Evolutionary conservation across 2,797 vertebrate species (phyloP).

Genomic region (Scolopax bukidnonensis): DNA sequence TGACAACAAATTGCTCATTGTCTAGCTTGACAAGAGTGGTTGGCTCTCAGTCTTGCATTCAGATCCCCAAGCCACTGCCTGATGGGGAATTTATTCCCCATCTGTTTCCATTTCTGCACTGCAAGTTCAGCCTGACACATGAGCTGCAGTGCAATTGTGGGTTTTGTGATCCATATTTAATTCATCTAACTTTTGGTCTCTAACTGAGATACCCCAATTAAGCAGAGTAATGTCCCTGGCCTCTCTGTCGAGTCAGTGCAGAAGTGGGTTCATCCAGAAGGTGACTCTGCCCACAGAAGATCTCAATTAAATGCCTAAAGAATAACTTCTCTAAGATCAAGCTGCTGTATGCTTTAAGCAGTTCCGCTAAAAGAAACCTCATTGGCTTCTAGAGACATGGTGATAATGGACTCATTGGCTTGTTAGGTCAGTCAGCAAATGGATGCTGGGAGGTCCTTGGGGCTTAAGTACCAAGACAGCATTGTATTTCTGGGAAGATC

Average conservation of each 20-base stretch:
- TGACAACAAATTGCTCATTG: conserved; percentile 25
- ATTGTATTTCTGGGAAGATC: conserved; percentile 27
- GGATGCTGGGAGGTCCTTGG: conserved; percentile 1
- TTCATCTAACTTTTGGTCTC: not conserved
- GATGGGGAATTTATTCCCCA: conserved; percentile 2
- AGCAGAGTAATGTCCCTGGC: not conserved
- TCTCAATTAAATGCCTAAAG: conserved; percentile 30
- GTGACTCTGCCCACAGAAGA: not conserved
- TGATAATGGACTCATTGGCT: conserved; percentile 43
- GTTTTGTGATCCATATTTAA: conserved; percentile 33
- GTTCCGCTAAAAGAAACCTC: not conserved
- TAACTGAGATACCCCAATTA: not conserved
- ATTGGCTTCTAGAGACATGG: not conserved
- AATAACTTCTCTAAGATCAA: conserved; percentile 30
- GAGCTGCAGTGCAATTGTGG: not conserved
- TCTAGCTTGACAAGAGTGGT: not conserved
- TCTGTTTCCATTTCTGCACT: conserved; percentile 22
- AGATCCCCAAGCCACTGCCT: not conserved
- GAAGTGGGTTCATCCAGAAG: conserved; percentile 4
- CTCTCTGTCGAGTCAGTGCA: not conserved
- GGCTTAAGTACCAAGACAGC: conserved; percentile 1
- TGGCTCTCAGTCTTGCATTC: not conserved
- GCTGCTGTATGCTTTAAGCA: not conserved
- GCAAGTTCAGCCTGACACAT: not conserved
- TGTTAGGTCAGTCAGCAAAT: conserved; percentile 35